Evolutionary conservation across 2,797 vertebrate species (phyloP).

Genomic region (Carapus acus): DNA sequence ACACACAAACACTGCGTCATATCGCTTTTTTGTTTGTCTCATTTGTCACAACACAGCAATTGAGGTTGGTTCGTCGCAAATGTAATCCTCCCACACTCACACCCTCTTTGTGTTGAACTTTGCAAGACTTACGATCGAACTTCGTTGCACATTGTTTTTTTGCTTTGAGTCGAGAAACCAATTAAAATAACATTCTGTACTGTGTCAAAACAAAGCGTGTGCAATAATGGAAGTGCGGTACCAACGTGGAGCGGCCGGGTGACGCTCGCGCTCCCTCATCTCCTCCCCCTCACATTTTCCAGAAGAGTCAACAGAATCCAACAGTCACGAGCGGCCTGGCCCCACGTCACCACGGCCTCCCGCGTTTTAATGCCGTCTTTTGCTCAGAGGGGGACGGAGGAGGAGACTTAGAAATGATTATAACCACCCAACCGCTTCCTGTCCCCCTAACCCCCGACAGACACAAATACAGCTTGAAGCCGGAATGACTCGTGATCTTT

Average conservation of each 20-base stretch:
- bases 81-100: slow-evolving; percentile 45
- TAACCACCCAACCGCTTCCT: too few species aligned
- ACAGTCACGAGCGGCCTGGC: slow-evolving; percentile 1
- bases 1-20: slow-evolving; percentile 3
- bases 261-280: slow-evolving; percentile 6
- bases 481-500: slow-evolving; percentile 54
- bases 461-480: slow-evolving; percentile 18
- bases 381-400: slow-evolving; percentile 15
- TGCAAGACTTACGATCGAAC: slow-evolving; percentile 38
- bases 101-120: slow-evolving; percentile 23
- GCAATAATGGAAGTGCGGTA: slow-evolving; percentile 43
- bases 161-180: slow-evolving; percentile 42
- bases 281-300: slow-evolving; percentile 51
- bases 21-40: not conserved
- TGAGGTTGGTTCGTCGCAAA: slow-evolving; percentile 20
- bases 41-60: slow-evolving; percentile 47
- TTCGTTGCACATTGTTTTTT: slow-evolving; percentile 18
- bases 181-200: slow-evolving; percentile 44
- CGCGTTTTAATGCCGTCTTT: too few species aligned
- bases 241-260: not conserved
- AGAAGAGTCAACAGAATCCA: slow-evolving; percentile 21
- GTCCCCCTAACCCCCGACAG: too few species aligned
- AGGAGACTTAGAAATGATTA: too few species aligned
- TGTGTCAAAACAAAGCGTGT: slow-evolving; percentile 50
- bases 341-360: not conserved